Evolutionary conservation across 2,113 vertebrate species (phyloP).

Genomic region (Ptilonorhynchus violaceus): DNA sequence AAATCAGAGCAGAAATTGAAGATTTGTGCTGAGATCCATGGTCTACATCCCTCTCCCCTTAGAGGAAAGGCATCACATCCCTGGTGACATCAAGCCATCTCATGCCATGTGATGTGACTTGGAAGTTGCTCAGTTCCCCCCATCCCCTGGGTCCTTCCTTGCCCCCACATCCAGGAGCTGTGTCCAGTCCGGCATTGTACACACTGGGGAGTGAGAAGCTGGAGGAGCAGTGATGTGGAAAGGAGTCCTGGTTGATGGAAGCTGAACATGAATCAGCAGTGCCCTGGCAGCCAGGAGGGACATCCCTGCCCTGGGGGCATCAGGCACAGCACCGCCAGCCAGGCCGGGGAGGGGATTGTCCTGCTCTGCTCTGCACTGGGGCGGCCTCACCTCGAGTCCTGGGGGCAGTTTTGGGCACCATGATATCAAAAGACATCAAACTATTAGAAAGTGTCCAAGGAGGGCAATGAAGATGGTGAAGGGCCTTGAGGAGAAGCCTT

Average conservation of each 20-base stretch:
- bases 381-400: fast-evolving
- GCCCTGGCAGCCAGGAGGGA: background rate
- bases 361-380: background rate
- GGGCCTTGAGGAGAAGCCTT: fast-evolving
- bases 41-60: background rate
- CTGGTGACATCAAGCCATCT: background rate
- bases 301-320: background rate
- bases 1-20: background rate
- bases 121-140: background rate
- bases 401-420: background rate
- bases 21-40: background rate
- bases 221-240: background rate
- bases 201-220: background rate
- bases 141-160: background rate
- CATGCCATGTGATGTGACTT: background rate
- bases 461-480: too few species aligned
- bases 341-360: background rate
- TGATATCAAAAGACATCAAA: fast-evolving
- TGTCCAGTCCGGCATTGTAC: background rate
- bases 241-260: background rate
- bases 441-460: background rate
- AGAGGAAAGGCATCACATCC: background rate
- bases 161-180: fast-evolving
- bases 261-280: fast-evolving
- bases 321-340: fast-evolving